Conservation (phyloP, 1,140 invertebrate species). For the Drosophila equinoxialis region DNA sequence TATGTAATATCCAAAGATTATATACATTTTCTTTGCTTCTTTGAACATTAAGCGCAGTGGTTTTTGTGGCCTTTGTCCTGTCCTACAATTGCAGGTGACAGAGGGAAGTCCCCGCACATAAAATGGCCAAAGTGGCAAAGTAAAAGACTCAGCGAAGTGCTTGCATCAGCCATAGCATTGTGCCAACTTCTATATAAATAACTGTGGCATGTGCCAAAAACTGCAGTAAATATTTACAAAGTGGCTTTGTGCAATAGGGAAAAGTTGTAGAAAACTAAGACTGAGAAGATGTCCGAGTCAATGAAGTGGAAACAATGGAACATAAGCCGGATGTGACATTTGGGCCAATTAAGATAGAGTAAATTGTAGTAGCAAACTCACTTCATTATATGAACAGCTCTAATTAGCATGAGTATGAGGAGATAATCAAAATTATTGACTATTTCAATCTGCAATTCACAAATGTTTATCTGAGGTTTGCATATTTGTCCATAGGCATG, state of each 20-base stretch:
- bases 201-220: slow-evolving; percentile 52
- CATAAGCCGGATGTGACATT: neutral
- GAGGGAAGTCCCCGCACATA: neutral
- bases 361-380: neutral
- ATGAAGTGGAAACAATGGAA: slow-evolving; percentile 41
- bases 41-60: slow-evolving; percentile 38
- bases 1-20: slow-evolving; percentile 76
- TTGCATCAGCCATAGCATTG: slow-evolving; percentile 53
- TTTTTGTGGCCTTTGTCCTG: slow-evolving; percentile 62
- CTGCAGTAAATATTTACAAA: slow-evolving; percentile 70
- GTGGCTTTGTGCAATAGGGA: slow-evolving; percentile 57
- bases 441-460: neutral
- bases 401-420: too few species aligned
- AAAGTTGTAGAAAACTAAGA: slow-evolving; percentile 11
- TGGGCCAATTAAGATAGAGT: neutral
- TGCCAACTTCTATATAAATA: slow-evolving; percentile 34
- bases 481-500: slow-evolving; percentile 12
- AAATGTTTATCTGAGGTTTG: neutral
- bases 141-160: slow-evolving; percentile 36
- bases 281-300: slow-evolving; percentile 24
- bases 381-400: too few species aligned
- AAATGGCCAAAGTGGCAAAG: slow-evolving; percentile 24
- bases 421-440: neutral
- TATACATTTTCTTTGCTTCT: slow-evolving; percentile 30
- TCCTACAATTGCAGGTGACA: slow-evolving; percentile 53